Conservation (phyloP, 2,113 vertebrate genomes). For the Oplegnathus fasciatus region DNA sequence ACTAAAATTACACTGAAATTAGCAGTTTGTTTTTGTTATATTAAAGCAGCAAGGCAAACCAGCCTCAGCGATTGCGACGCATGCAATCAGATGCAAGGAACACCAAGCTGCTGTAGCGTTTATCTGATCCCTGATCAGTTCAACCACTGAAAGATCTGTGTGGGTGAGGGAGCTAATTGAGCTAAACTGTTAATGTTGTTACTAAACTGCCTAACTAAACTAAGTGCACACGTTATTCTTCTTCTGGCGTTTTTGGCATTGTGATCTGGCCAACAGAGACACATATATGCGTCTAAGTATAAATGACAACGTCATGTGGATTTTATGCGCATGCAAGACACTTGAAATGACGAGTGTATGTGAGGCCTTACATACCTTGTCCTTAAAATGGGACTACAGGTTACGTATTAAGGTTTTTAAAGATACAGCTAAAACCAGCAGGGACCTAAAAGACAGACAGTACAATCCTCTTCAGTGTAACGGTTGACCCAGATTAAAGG, state of each 20-base stretch:
- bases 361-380: neutral
- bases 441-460: conserved; percentile 36
- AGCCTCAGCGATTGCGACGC: too few species aligned
- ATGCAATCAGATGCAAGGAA: too few species aligned
- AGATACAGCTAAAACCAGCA: conserved; percentile 19
- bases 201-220: too few species aligned
- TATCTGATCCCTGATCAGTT: too few species aligned
- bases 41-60: too few species aligned
- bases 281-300: neutral
- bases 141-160: too few species aligned
- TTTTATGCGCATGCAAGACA: neutral
- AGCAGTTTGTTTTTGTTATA: too few species aligned
- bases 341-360: neutral
- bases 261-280: neutral
- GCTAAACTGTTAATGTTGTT: too few species aligned
- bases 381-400: neutral
- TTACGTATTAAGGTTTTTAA: neutral
- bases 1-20: too few species aligned
- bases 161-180: too few species aligned
- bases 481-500: conserved; percentile 48
- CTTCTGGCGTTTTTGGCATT: neutral
- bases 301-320: neutral
- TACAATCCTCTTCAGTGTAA: conserved; percentile 25
- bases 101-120: too few species aligned
- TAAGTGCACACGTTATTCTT: neutral